These are phyloP conservation scores for Motacilla tschutschensis DNA, from an alignment of 2,113 vertebrate species.

Conservation along the genomic window DNA sequence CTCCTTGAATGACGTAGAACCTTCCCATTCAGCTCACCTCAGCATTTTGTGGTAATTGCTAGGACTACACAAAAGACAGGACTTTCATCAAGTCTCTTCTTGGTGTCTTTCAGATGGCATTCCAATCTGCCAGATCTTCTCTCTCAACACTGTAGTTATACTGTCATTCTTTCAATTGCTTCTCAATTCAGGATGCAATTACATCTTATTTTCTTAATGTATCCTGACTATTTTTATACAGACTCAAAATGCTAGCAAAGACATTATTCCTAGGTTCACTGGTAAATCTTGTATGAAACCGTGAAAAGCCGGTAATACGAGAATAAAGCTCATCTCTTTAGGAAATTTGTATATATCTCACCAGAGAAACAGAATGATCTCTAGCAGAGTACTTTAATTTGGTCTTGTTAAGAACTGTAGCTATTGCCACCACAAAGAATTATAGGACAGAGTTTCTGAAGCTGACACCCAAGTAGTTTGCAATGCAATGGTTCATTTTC, in stretches of 20 bases:
- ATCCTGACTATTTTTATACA: background rate
- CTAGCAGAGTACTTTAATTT: background rate
- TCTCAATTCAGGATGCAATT: background rate
- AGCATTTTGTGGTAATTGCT: slow-evolving; percentile 11
- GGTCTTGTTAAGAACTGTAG: background rate
- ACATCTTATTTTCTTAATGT: background rate
- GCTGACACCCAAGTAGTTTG: background rate
- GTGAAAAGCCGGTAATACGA: background rate
- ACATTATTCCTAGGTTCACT: background rate
- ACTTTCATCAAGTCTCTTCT: background rate
- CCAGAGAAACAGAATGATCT: background rate
- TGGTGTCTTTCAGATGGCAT: background rate
- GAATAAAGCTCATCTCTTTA: background rate
- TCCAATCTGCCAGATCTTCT: background rate
- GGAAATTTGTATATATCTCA: background rate
- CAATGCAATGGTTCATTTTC: background rate
- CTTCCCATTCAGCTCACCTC: slow-evolving; percentile 60
- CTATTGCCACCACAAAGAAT: background rate
- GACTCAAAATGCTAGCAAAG: background rate
- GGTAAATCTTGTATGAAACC: background rate
- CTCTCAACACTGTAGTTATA: background rate
- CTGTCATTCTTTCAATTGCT: background rate
- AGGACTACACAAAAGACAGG: background rate
- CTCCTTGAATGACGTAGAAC: slow-evolving; percentile 68
- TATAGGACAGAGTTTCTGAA: background rate